phyloP scores from a whole-genome alignment of 2,888 invertebrate genomes.

The Metellina segmentata region DNA sequence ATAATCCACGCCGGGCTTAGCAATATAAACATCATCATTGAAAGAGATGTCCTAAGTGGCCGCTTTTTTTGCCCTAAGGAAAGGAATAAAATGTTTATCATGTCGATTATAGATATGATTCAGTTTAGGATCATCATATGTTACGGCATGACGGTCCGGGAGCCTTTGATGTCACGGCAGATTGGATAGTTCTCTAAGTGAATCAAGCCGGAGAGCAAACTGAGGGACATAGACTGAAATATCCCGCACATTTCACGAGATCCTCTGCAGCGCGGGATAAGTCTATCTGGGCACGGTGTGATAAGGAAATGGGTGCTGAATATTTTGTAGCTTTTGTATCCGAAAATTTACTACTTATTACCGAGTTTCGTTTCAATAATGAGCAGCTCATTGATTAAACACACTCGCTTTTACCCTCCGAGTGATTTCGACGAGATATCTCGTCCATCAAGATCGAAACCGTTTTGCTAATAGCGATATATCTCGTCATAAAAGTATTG shows the following conservation, averaged over 20 bases:
- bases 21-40: slow-evolving; percentile 75
- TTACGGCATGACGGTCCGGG: slow-evolving; percentile 8
- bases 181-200: slow-evolving; percentile 8
- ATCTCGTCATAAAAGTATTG: no score
- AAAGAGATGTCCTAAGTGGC: slow-evolving; percentile 54
- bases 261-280: neutral
- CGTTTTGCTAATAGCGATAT: no score
- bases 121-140: slow-evolving; percentile 57
- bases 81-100: slow-evolving; percentile 69
- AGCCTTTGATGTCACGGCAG: slow-evolving; percentile 14
- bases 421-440: no score
- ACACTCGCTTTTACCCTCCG: no score
- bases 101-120: slow-evolving; percentile 64
- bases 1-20: slow-evolving; percentile 64
- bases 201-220: neutral
- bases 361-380: no score
- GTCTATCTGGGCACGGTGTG: neutral
- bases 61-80: slow-evolving; percentile 24
- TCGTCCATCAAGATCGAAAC: no score
- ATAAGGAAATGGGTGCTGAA: neutral
- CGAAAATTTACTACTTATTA: neutral
- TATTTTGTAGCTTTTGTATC: neutral
- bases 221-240: neutral
- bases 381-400: no score
- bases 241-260: neutral